Evolutionary conservation across 1,140 invertebrate genomes (phyloP).

Genomic region (Drosophila pseudoobscura): DNA sequence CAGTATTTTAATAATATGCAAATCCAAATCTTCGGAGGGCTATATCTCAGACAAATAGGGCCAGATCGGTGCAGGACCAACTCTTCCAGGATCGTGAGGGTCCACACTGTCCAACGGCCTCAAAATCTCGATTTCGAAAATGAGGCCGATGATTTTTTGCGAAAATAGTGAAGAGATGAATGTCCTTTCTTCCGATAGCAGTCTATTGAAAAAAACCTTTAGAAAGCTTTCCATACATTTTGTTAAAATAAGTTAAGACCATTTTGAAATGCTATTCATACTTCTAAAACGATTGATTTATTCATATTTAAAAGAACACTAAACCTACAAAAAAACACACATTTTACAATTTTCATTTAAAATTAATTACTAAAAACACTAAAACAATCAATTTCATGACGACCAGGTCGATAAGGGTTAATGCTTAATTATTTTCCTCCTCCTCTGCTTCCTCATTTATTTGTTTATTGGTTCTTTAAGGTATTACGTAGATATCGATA

Average conservation of each 20-base stretch:
- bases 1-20: too few relatives aligned
- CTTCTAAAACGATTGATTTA: conserved; percentile 73
- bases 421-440: conserved; percentile 25
- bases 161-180: too few relatives aligned
- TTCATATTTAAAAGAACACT: conserved; percentile 61
- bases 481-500: conserved; percentile 81
- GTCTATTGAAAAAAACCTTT: too few relatives aligned
- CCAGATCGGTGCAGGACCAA: too few relatives aligned
- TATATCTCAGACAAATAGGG: too few relatives aligned
- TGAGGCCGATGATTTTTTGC: too few relatives aligned
- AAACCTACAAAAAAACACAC: conserved; percentile 65
- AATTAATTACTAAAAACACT: conserved; percentile 46
- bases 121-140: too few relatives aligned
- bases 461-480: conserved; percentile 11
- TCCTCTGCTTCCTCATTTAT: neutral
- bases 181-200: too few relatives aligned
- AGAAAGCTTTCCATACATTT: too few relatives aligned
- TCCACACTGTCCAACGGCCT: too few relatives aligned
- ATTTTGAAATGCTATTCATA: neutral
- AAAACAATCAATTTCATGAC: conserved; percentile 54
- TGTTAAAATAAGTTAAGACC: conserved; percentile 31
- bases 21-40: too few relatives aligned
- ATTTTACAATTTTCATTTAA: conserved; percentile 58
- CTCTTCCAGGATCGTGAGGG: too few relatives aligned
- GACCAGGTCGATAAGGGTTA: conserved; percentile 43